phyloP scores from a whole-genome alignment of 1,140 invertebrate genomes.

The Eciton burchellii region DNA sequence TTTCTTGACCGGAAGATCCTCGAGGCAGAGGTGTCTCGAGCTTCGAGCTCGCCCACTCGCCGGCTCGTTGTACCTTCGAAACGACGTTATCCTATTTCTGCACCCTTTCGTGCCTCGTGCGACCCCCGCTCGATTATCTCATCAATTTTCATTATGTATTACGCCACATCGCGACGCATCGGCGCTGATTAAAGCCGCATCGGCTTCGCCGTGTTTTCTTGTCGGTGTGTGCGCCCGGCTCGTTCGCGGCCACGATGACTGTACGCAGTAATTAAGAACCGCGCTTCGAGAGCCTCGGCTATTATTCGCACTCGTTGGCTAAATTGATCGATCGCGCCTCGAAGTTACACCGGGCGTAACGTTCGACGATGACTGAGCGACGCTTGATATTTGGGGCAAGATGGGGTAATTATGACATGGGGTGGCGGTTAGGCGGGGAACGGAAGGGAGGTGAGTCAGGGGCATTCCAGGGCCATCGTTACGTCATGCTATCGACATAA shows the following conservation, averaged over 20 bases:
- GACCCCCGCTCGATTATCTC: slow-evolving; percentile 74
- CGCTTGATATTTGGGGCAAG: slow-evolving; percentile 57
- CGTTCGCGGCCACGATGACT: slow-evolving; percentile 57
- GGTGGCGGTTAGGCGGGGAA: background rate
- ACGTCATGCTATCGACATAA: slow-evolving; percentile 20
- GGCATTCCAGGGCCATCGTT: slow-evolving; percentile 35
- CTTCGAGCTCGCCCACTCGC: slow-evolving; percentile 26
- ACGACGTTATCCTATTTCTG: slow-evolving; percentile 74
- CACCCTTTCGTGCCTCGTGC: slow-evolving; percentile 52
- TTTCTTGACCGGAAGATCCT: background rate
- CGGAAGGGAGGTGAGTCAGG: background rate
- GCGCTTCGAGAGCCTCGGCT: slow-evolving; percentile 45
- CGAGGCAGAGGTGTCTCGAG: background rate
- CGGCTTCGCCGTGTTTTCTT: slow-evolving; percentile 72
- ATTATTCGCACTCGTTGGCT: slow-evolving; percentile 72
- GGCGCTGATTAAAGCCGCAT: slow-evolving; percentile 69
- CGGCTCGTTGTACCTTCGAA: slow-evolving; percentile 66
- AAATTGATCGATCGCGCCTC: slow-evolving; percentile 76
- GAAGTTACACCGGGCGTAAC: slow-evolving; percentile 64
- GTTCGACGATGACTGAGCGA: slow-evolving; percentile 71
- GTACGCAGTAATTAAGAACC: slow-evolving; percentile 74
- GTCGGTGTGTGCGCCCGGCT: slow-evolving; percentile 1
- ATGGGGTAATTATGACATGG: slow-evolving; percentile 45
- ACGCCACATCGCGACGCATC: slow-evolving; percentile 64
- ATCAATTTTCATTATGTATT: slow-evolving; percentile 79